These are phyloP conservation scores for honey bee (Apis mellifera) DNA, from an alignment of 1,140 invertebrate species.

Conservation along the genomic window DNA sequence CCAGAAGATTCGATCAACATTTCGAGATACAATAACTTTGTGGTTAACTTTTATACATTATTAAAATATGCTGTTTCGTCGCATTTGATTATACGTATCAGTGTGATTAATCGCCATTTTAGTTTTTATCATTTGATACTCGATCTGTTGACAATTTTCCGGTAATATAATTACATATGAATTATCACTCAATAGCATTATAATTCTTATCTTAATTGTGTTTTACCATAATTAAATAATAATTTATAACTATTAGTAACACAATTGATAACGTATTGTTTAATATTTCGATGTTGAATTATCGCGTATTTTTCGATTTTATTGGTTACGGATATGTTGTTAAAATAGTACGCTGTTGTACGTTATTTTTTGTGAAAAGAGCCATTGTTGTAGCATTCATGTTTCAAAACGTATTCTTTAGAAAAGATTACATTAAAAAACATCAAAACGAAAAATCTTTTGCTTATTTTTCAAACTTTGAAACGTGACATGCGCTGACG, in stretches of 20 bases:
- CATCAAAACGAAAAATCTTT: not conserved
- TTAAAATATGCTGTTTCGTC: not conserved
- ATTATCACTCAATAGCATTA: too few species aligned
- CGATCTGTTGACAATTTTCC: not conserved
- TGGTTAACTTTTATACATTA: too few species aligned
- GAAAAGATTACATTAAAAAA: not conserved
- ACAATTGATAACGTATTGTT: too few species aligned
- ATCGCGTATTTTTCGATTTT: not conserved
- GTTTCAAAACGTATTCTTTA: conserved; percentile 7
- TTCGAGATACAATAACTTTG: not conserved
- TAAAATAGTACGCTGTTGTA: not conserved
- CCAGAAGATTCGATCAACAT: not conserved
- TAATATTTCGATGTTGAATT: not conserved
- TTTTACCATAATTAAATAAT: not conserved
- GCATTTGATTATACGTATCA: not conserved
- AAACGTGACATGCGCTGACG: conserved; percentile 38
- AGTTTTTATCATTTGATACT: conserved; percentile 3
- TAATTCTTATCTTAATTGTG: too few species aligned
- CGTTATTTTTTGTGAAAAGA: not conserved
- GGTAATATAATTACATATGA: not conserved
- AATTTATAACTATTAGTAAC: not conserved
- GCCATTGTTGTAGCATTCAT: not conserved
- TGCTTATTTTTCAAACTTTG: conserved; percentile 33
- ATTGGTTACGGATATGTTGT: not conserved
- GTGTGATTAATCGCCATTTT: conserved; percentile 34